Evolutionary conservation across 2,113 vertebrate genomes (phyloP), one percentile per base, ranked within the genome.

Genomic region (Dendrocopos noguchii): DNA sequence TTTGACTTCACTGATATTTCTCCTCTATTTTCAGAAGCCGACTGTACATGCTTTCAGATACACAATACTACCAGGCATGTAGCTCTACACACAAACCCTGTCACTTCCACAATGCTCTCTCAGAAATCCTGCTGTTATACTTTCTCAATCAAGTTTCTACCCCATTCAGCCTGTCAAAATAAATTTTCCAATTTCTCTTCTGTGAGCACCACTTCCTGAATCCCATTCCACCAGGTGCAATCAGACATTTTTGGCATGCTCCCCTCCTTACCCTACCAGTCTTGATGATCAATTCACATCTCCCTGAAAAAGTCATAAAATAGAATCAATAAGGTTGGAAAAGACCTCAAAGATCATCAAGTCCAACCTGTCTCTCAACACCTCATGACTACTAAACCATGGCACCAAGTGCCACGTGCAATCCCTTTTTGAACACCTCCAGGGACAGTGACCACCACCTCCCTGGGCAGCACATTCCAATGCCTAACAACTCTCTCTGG

Each of bases 221-320:
- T 85, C 52, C 60, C 29, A 22, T 28, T 55, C 70, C 44, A 24
- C 42, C 42, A 42, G 46, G 36, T 1, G 1, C 73, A 71, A 36
- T 16, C 42, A 80, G 68, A 64, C 0, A 0, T 15, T 28, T 1
- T 0, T 4, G 29, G 36, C 4, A 2, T 5, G 2, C 34, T 84
- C 7, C 27, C 8, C 42, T 82, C 61, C 7, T 7, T 0, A 31
- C 13, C 24, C 24, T 72, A 27, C 33, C 67, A 55, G 16, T 47
- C 56, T 17, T 14, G 29, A 44, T 2, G 5, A 39, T 15, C 0
- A 1, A 74, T 52, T 74, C 42, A n/a, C 34, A 24, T 2, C 3
- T 7, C 13, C 44, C 29, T 31, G 29, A 60, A 11, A 67, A 79
- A 70, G 11, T 24, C 77, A 29, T 22, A 39, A 10, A 39, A 39